Evolutionary conservation across 2,797 vertebrate genomes (phyloP), one percentile per base, ranked within the genome.

Genomic region (Picus viridis): DNA sequence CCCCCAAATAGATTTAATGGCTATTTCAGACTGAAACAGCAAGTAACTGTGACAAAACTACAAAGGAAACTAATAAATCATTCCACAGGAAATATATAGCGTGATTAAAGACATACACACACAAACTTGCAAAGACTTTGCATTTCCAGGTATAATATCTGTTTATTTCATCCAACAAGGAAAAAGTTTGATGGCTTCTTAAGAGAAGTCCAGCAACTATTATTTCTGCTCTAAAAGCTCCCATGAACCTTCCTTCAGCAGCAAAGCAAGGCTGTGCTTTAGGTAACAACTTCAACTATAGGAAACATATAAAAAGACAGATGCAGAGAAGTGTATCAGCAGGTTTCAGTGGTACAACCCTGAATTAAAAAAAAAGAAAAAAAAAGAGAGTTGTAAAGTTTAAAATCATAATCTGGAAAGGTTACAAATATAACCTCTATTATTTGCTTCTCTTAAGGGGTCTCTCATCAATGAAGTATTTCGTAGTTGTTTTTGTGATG

Each of bases 21-120:
- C 70, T 68, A 64, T 69, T 84, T 88, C 91, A 92, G 77, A 80
- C 61, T 59, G 69, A 63, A 97, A 92, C 26, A 39, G 61, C 75
- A 85, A 65, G 70, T 64, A 89, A 88, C 68, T 89, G 59, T 63
- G 39, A 88, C 91, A 92, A 51, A 88, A 70, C 86, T 89, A 88
- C 72, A 81, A 90, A 83, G 62, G 68, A 82, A 83, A n/a, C 34
- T 62, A 92, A 88, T 92, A 91, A 93, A 89, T 96, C 86, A 68
- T 74, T 80, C 49, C 72, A 83, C 81, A 72, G 17, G 69, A 95
- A 92, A 93, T 70, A 79, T 27, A 74, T 58, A 51, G 67, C 0
- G 3, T 62, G 83, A 92, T 83, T 95, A 93, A 92, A 93, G 43
- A 81, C 76, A 91, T 18, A 71, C 47, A 76, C 36, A 39, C 45